A percentile compares a stretch with the other conserved stretches of the same genome.
Evolutionary conservation across 2,797 vertebrate genomes (phyloP).

Genomic region (Clangula hyemalis): DNA sequence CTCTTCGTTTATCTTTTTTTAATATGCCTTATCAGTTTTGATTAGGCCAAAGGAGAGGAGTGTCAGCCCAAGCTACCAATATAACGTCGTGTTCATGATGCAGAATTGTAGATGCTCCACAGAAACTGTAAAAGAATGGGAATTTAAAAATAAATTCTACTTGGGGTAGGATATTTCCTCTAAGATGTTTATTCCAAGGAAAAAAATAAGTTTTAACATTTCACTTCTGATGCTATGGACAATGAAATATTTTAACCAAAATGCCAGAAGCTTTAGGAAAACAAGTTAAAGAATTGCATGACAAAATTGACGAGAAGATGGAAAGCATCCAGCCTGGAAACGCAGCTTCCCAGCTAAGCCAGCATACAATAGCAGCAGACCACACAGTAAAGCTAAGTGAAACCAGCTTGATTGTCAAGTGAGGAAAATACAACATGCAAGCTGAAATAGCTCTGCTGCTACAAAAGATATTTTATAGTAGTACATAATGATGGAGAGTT

Average conservation of each 20-base stretch:
- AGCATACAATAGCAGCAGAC: conserved; percentile 59
- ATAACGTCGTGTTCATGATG: not conserved
- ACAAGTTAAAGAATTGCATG: conserved; percentile 54
- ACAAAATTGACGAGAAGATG: conserved; percentile 65
- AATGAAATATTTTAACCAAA: conserved; percentile 32
- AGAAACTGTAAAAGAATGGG: not conserved
- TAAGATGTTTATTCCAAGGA: conserved; percentile 3
- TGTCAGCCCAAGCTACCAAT: not conserved
- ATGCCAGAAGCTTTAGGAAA: conserved; percentile 41
- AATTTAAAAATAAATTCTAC: not conserved
- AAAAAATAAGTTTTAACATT: not conserved
- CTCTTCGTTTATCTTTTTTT: not conserved
- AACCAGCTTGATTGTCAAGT: conserved; percentile 68
- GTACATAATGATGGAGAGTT: conserved; percentile 21
- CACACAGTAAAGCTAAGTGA: conserved; percentile 70
- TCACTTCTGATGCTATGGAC: not conserved
- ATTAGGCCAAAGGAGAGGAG: not conserved
- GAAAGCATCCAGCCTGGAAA: conserved; percentile 70
- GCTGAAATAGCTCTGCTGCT: conserved; percentile 46
- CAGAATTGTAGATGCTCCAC: not conserved
- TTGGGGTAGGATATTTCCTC: not conserved
- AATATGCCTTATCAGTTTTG: not conserved
- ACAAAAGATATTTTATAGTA: conserved; percentile 44
- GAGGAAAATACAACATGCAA: not conserved
- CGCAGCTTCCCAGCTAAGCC: conserved; percentile 58